Conservation (phyloP, 2,888 invertebrate species). For the Protophormia terraenovae region DNA sequence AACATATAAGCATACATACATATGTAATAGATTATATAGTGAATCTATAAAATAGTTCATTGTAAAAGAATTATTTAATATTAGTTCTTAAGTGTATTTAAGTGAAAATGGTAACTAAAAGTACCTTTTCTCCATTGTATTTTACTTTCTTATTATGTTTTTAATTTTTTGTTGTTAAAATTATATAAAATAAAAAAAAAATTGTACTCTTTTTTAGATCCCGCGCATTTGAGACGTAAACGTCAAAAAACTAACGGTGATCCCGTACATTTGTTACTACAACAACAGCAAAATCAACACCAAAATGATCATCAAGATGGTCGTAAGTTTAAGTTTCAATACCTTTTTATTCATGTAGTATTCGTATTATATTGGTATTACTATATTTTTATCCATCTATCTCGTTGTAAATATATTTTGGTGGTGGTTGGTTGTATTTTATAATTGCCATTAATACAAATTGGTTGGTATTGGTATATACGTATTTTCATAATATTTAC, state of each 20-base stretch:
- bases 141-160: not conserved
- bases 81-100: not conserved
- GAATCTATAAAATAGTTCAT: not conserved
- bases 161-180: not conserved
- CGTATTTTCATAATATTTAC: not conserved
- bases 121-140: not conserved
- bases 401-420: slow-evolving; percentile 15
- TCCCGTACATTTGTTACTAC: slow-evolving; percentile 81
- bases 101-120: not conserved
- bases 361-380: slow-evolving; percentile 8
- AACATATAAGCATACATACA: not conserved
- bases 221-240: slow-evolving; percentile 83
- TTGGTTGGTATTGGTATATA: not conserved
- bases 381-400: not conserved
- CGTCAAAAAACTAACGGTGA: slow-evolving; percentile 81
- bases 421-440: slow-evolving; percentile 27
- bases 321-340: slow-evolving; percentile 77
- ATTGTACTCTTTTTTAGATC: slow-evolving; percentile 82
- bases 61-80: slow-evolving; percentile 14
- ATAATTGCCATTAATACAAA: too few species aligned
- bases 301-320: slow-evolving; percentile 78
- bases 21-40: not conserved
- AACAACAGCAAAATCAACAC: slow-evolving; percentile 71
- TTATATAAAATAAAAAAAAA: slow-evolving; percentile 30
- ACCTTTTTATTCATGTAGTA: slow-evolving; percentile 4